Evolutionary conservation across 2,113 vertebrate species (phyloP).

Genomic region (Salvelinus namaycush): DNA sequence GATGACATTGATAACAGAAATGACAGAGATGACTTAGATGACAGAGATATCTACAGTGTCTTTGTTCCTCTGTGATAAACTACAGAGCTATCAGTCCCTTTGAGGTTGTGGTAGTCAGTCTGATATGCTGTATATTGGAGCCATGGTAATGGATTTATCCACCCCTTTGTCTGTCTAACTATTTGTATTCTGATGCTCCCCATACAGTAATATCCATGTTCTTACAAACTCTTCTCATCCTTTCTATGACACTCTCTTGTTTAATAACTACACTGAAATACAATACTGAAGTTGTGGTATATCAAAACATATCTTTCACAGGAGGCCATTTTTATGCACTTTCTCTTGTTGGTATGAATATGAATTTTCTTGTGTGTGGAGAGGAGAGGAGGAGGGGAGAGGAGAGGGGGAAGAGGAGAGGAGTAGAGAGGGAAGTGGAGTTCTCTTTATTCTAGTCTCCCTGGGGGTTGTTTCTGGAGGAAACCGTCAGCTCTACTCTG

Average conservation of each 20-base stretch:
- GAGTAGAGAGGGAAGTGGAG: too few species aligned
- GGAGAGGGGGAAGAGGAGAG: too few species aligned
- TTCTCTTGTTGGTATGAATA: background rate
- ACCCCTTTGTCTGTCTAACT: conserved; percentile 39
- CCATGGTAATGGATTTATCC: conserved; percentile 28
- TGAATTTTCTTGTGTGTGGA: background rate
- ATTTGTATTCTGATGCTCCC: background rate
- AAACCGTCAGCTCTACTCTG: background rate
- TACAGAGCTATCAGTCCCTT: conserved; percentile 22
- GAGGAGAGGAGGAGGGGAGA: too few species aligned
- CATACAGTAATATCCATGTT: conserved; percentile 26
- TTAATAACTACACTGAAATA: too few species aligned
- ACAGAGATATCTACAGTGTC: background rate
- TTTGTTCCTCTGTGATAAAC: conserved; percentile 17
- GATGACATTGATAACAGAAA: too few species aligned
- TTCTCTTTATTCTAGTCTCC: background rate
- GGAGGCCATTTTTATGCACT: background rate
- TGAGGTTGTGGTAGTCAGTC: conserved; percentile 22
- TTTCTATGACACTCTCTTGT: background rate
- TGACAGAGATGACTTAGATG: background rate
- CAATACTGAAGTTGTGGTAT: too few species aligned
- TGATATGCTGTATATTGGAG: background rate
- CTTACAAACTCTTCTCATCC: background rate
- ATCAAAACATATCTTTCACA: too few species aligned
- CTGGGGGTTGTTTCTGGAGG: background rate